These are phyloP conservation scores for Cephus cinctus DNA, from an alignment of 1,140 invertebrate genomes.

Conservation along the genomic window DNA sequence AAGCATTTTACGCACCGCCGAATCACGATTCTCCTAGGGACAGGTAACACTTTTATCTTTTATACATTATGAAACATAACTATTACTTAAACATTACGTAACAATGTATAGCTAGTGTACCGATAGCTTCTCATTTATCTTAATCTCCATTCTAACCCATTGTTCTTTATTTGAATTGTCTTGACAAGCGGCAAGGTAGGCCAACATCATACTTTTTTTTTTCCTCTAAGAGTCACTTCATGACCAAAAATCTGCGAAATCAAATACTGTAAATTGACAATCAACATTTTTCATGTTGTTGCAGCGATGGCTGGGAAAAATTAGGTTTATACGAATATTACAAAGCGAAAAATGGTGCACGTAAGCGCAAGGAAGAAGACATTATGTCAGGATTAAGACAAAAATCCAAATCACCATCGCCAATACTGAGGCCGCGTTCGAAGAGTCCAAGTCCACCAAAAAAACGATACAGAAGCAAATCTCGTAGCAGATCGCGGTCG, in stretches of 20 bases:
- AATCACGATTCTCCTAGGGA: slow-evolving; percentile 92
- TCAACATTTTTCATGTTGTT: slow-evolving; percentile 45
- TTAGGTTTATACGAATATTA: slow-evolving; percentile 96
- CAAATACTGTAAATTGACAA: too few relatives aligned
- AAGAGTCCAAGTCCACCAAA: slow-evolving; percentile 73
- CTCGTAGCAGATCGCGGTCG: slow-evolving; percentile 56
- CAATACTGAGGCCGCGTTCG: slow-evolving; percentile 63
- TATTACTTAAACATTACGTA: background rate
- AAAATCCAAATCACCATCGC: slow-evolving; percentile 72
- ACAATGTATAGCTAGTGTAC: background rate
- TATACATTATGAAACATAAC: background rate
- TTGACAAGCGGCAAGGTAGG: too few relatives aligned
- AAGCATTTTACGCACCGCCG: slow-evolving; percentile 92
- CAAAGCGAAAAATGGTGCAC: slow-evolving; percentile 89
- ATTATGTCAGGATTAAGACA: slow-evolving; percentile 68
- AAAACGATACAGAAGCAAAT: slow-evolving; percentile 70
- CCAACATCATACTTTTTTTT: too few relatives aligned
- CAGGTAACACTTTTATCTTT: slow-evolving; percentile 64
- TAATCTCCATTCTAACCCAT: too few relatives aligned
- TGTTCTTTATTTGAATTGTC: too few relatives aligned
- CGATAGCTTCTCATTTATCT: too few relatives aligned
- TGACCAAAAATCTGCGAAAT: too few relatives aligned
- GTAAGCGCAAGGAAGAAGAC: slow-evolving; percentile 86
- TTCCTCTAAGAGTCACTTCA: too few relatives aligned
- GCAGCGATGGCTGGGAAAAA: slow-evolving; percentile 96